Evolutionary conservation across 2,113 vertebrate genomes (phyloP), one percentile per base, ranked within the genome.

Genomic region (Bucco capensis): DNA sequence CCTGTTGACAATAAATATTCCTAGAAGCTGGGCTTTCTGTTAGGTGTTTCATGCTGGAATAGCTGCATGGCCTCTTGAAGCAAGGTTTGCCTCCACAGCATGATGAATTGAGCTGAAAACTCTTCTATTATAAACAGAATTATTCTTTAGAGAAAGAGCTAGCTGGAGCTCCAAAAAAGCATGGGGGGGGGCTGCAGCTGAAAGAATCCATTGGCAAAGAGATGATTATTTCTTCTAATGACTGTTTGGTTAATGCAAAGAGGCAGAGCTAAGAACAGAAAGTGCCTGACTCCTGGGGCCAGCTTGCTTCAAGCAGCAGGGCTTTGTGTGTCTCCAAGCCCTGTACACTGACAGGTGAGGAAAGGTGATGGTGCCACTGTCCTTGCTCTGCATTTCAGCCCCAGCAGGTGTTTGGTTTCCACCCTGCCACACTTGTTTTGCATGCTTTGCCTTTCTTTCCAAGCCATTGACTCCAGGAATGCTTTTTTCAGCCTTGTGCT

Each of bases 401-500:
- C 30, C 1, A 0, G 25, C 37, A 21, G 38, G 40, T 27, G 31
- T 75, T 82, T 3, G 2, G 33, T 90, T 83, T 70, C 72, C 4
- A 1, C 9, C 9, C 33, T 27, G 21, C 30, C 71, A 23, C n/a
- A 8, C 22, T 60, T 33, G 44, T 69, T 89, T n/a, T 80, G 56
- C 78, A 31, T 74, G 46, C 77, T 94, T 51, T 92, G 83, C 65
- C 91, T 89, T 93, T 85, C 83, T 77, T 94, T 91, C 86, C 82
- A 81, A 89, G 74, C 42, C 75, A 86, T 11, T 86, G 90, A 31
- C 86, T 94, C 60, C 73, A 90, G 88, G 77, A 96, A 94, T 86
- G 93, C 77, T 75, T 8, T 31, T 75, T 88, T 81, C 75, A 67
- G 35, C 76, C 94, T 66, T 69, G 74, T 81, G 79, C 96, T 96